phyloP scores from a whole-genome alignment of 1,140 invertebrate species.

The Stratiolaelaps scimitus region DNA sequence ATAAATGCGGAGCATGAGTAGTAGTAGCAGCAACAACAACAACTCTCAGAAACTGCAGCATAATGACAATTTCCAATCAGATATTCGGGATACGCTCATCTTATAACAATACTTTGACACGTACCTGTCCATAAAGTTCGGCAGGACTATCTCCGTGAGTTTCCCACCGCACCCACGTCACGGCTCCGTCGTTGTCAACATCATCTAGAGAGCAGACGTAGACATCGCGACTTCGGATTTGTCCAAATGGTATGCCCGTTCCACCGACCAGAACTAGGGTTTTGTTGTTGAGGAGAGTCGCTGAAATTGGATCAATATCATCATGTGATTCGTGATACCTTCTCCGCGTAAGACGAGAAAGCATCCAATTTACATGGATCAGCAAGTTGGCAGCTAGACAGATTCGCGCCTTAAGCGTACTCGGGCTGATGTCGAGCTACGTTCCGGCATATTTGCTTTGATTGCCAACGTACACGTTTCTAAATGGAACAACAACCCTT shows the following conservation, averaged over 20 bases:
- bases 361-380: no score
- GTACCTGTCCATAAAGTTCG: neutral
- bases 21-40: neutral
- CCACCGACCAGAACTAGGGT: neutral
- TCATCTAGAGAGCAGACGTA: neutral
- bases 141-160: neutral
- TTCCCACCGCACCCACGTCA: neutral
- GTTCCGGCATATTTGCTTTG: no score
- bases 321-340: no score
- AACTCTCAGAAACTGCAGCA: neutral
- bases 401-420: no score
- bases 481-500: no score
- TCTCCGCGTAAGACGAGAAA: no score
- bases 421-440: no score
- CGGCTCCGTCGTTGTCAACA: slow-evolving; percentile 1
- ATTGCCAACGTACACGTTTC: no score
- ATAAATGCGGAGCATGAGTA: neutral
- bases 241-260: slow-evolving; percentile 8
- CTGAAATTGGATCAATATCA: no score
- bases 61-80: neutral
- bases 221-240: neutral
- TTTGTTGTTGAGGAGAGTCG: neutral
- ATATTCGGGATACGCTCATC: no score
- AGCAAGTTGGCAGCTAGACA: no score
- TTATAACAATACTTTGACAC: no score